phyloP scores from a whole-genome alignment of 35 echinoderm and acorn worm genomes.

The Nesometra sesokonis region DNA sequence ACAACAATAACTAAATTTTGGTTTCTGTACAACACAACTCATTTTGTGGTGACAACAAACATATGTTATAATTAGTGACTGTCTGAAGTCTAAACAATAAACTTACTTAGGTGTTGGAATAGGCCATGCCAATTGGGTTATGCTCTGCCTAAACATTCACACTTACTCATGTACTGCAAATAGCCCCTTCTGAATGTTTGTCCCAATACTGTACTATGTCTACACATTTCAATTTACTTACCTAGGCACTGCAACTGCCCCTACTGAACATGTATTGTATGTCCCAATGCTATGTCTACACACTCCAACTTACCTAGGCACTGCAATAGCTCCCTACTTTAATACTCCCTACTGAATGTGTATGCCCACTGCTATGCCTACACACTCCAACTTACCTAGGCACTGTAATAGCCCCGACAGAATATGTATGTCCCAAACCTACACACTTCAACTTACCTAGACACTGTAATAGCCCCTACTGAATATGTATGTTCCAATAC shows the following conservation, averaged over 20 bases:
- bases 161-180: no score
- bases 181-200: no score
- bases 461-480: background rate
- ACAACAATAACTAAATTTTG: no score
- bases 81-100: no score
- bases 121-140: background rate
- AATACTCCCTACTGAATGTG: background rate
- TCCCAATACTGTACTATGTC: no score
- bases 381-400: slow-evolving; percentile 44
- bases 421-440: slow-evolving; percentile 76
- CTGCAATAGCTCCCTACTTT: background rate
- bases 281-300: slow-evolving; percentile 62
- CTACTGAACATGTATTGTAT: slow-evolving; percentile 84
- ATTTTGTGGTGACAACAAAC: no score
- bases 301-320: slow-evolving; percentile 36
- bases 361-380: background rate
- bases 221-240: no score
- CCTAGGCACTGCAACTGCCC: slow-evolving; percentile 45
- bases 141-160: slow-evolving; percentile 51
- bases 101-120: no score
- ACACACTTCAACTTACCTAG: slow-evolving; percentile 20
- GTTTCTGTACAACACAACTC: no score
- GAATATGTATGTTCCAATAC: background rate
- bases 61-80: no score
- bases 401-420: slow-evolving; percentile 51